A percentile compares a stretch with the other conserved stretches of the same genome.
Evolutionary conservation across 2,113 vertebrate genomes (phyloP).

Genomic region (Ochotona curzoniae): DNA sequence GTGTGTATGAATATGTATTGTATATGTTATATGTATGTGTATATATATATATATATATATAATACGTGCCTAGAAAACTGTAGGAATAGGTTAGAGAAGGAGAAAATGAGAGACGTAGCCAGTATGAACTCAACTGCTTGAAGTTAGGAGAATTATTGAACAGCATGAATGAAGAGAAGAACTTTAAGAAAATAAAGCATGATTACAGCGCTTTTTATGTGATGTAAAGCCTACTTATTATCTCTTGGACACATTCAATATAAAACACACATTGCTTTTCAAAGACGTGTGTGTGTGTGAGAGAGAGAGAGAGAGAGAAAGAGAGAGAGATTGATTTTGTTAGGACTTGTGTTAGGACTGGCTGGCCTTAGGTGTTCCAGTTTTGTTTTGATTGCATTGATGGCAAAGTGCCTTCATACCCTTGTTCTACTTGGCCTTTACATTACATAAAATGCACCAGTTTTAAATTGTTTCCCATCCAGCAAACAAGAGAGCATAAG

Average conservation of each 20-base stretch:
- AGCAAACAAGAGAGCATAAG: not conserved
- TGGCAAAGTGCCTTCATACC: not conserved
- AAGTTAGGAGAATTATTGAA: not conserved
- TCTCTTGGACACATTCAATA: not conserved
- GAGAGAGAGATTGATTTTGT: too few relatives aligned
- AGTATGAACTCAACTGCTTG: not conserved
- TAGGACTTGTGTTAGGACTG: not conserved
- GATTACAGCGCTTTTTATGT: not conserved
- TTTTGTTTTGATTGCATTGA: not conserved
- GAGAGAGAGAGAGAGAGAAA: too few relatives aligned
- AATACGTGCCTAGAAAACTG: not conserved
- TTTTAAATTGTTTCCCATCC: not conserved
- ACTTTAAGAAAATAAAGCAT: not conserved
- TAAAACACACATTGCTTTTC: not conserved
- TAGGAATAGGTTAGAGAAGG: not conserved
- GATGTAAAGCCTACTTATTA: not conserved
- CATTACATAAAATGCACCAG: not conserved
- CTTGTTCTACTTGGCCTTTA: not conserved
- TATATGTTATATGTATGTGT: too few relatives aligned
- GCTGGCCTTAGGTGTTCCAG: not conserved
- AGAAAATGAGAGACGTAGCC: not conserved
- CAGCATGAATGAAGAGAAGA: not conserved
- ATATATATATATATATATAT: too few relatives aligned
- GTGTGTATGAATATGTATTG: too few relatives aligned
- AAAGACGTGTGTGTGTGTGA: not conserved